Base-by-base conservation (phyloP, 2,113 vertebrate genomes). In the Mobula hypostoma region DNA sequence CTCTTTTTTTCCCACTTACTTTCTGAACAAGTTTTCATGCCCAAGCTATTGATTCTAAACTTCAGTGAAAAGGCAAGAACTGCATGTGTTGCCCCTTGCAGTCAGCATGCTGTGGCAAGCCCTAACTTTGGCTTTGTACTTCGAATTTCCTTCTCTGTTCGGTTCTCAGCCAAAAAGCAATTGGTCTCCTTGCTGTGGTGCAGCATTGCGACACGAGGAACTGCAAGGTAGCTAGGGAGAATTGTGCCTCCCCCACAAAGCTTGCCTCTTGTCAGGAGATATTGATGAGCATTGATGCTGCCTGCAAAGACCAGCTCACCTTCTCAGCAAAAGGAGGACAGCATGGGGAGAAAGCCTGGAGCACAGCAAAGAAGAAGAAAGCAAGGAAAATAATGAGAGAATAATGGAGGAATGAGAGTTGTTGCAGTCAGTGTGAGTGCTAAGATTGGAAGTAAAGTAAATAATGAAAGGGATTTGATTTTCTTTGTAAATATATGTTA, bases 201-300 rank as follows among this genome's bases (percentile, higher is more conserved):
- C 48, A 19, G 36, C 56, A 61, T 24, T 24, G 48, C 70, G 48
- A 21, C 68, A 27, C 68, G 27, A 74, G 91, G 72, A 68, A 48
- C 27, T 40, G 11, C 66, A 40, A 27, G 63, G 68, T 56, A 74
- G 74, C 91, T 15, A 3, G 91, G 36, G 91, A 74, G 68, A 93
- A 4, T 24, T 70, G 32, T 74, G 40, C 3, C 24, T 72, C 29
- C 36, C 36, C 68, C 19, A 56, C 32, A 93, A 93, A 74, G 36
- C 66, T 48, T 93, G 70, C 91, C 91, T 56, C 36, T 72, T 93
- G 68, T 74, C 91, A 93, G 91, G 21, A 93, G 32, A 74, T 93
- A 93, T 93, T 93, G 91, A 93, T 74, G 19, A 74, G 91, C 91
- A 70, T 36, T 56, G 68, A 93, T 93, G 91, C 68, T 72, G 68